Evolutionary conservation across 2,113 vertebrate species (phyloP), one percentile per base, ranked within the genome.

Genomic region (Mionectes macconnelli): DNA sequence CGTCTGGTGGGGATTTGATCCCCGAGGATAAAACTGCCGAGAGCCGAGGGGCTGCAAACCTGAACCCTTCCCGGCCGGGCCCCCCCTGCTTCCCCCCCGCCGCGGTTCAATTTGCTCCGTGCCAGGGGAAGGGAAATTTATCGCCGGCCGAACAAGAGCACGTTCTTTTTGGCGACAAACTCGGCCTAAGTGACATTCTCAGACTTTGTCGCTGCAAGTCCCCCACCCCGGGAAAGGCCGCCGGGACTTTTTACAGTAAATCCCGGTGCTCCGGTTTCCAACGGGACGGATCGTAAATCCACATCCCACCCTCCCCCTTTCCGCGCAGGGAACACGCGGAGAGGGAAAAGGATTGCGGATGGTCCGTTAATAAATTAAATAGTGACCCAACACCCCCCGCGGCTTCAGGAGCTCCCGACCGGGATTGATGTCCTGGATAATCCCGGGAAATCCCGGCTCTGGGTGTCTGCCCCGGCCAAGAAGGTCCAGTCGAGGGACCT

Each of bases 1-100:
- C 0, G 5, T 15, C 18, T 4, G 4, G 10, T 4, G 20, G 17
- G 6, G 10, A 50, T 19, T 2, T 45, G 63, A 25, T 14, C 16
- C 27, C 19, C 22, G 6, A 27, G 31, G 39, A 14, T n/a, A 25
- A 76, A 90, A 12, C 4, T 25, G 14, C 24, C 3, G 6, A 47
- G 30, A 67, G 44, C 27, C 4, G 33, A 50, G 55, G 44, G 31
- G 35, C 31, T 35, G 59, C 19, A 77, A 27, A 17, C 35, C 27
- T 2, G 11, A 83, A 2, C 9, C 16, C 57, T 60, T 7, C 44
- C 39, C 28, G 3, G 33, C 23, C 7, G 13, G 24, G 8, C 21
- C 12, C 11, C 35, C 20, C 21, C 20, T 14, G 3, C 0, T 8
- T 8, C 16, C 31, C 50, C 37, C 49, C 70, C 6, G 9, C 55